These are phyloP conservation scores for Leucoraja erinaceus DNA, from an alignment of 2,113 vertebrate genomes.

Conservation along the genomic window DNA sequence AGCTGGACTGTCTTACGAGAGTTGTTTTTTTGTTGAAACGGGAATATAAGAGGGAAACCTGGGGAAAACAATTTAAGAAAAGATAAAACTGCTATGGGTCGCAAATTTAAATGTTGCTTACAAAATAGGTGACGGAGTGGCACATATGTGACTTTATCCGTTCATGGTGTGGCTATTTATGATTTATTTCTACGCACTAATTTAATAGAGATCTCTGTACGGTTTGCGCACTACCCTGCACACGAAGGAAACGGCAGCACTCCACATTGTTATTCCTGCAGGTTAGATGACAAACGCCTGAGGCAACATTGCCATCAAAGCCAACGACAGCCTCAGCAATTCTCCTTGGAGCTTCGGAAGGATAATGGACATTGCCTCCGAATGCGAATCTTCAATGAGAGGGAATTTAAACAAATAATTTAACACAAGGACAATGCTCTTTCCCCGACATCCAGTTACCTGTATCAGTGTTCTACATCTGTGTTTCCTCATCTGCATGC, in stretches of 20 bases:
- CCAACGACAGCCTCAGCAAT: conserved; percentile 59
- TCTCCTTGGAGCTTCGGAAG: conserved; percentile 70
- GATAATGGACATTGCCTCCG: conserved; percentile 69
- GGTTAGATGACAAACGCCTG: conserved; percentile 75
- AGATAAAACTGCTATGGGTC: background rate
- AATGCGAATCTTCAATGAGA: conserved; percentile 64
- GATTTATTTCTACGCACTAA: conserved; percentile 73
- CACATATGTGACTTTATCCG: conserved; percentile 61
- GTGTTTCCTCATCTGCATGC: conserved; percentile 4
- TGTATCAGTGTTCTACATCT: conserved; percentile 5
- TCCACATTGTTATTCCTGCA: conserved; percentile 76
- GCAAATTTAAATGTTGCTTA: conserved; percentile 13
- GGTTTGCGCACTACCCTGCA: conserved; percentile 63
- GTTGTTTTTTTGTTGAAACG: background rate
- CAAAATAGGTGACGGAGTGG: conserved; percentile 66
- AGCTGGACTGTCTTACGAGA: background rate
- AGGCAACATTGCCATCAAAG: conserved; percentile 73
- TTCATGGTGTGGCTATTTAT: conserved; percentile 69
- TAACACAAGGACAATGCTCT: conserved; percentile 35
- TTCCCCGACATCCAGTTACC: background rate
- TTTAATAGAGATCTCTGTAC: conserved; percentile 64
- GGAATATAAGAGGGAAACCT: background rate
- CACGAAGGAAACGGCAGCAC: conserved; percentile 61
- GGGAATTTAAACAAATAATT: conserved; percentile 48
- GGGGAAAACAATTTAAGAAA: background rate